phyloP scores from a whole-genome alignment of 1,140 invertebrate species.

The Charaxes varanes region DNA sequence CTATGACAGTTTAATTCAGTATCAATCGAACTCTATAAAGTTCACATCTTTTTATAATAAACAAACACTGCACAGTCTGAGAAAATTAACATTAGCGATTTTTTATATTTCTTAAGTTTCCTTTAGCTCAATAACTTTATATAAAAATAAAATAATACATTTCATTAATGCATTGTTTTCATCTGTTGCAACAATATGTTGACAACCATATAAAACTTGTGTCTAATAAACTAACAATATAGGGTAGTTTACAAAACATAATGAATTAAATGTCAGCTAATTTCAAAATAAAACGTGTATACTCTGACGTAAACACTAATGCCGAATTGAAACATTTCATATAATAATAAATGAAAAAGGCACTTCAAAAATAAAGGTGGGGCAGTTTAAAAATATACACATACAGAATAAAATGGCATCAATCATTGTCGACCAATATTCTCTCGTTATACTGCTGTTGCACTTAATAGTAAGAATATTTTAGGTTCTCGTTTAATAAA shows the following conservation, averaged over 20 bases:
- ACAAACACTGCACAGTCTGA: slow-evolving; percentile 13
- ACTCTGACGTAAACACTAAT: slow-evolving; percentile 8
- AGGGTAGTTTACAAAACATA: too few relatives aligned
- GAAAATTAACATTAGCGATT: slow-evolving; percentile 16
- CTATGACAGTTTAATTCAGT: slow-evolving; percentile 24
- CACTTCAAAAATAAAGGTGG: slow-evolving; percentile 42
- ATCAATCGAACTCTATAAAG: slow-evolving; percentile 18
- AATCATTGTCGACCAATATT: slow-evolving; percentile 46
- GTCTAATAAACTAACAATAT: slow-evolving; percentile 4
- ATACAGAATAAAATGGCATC: slow-evolving; percentile 42
- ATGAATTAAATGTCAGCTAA: too few relatives aligned
- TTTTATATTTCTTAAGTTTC: slow-evolving; percentile 5
- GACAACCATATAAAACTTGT: slow-evolving; percentile 5
- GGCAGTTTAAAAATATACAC: slow-evolving; percentile 27
- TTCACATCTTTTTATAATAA: slow-evolving; percentile 17
- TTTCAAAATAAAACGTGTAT: slow-evolving; percentile 4
- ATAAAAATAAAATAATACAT: slow-evolving; percentile 18
- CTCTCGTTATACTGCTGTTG: slow-evolving; percentile 67
- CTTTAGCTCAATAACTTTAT: slow-evolving; percentile 13
- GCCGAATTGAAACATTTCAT: background rate
- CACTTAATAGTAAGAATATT: slow-evolving; percentile 60
- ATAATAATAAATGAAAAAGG: slow-evolving; percentile 27
- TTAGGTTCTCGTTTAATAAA: slow-evolving; percentile 46
- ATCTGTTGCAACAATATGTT: slow-evolving; percentile 9
- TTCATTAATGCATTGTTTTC: slow-evolving; percentile 3